Conservation (phyloP, 92 coral and sea anemone genomes). For the Meandrina meandrites region DNA sequence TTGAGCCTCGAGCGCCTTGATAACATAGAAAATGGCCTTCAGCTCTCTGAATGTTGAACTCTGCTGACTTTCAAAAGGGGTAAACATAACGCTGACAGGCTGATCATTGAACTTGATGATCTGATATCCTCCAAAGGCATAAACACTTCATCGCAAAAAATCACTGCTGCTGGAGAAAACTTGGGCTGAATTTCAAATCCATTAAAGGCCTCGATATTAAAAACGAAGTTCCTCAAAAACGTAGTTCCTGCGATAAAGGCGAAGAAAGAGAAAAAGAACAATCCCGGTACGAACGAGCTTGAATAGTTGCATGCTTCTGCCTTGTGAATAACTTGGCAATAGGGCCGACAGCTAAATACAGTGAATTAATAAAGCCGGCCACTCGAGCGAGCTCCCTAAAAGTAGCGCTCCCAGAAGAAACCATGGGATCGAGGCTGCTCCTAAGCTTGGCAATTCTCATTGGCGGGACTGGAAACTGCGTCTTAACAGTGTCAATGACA, state of each 20-base stretch:
- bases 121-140: slow-evolving; percentile 45
- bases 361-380: slow-evolving; percentile 39
- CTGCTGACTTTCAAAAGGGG: slow-evolving; percentile 9
- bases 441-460: slow-evolving; percentile 7
- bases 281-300: background rate
- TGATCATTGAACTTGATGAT: slow-evolving; percentile 7
- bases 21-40: slow-evolving; percentile 31
- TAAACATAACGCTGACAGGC: slow-evolving; percentile 34
- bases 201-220: slow-evolving; percentile 18
- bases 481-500: slow-evolving; percentile 36
- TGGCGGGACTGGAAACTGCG: slow-evolving; percentile 27
- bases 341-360: slow-evolving; percentile 40
- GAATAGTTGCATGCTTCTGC: slow-evolving; percentile 17
- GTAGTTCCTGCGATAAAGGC: slow-evolving; percentile 30
- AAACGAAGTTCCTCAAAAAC: slow-evolving; percentile 34
- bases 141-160: slow-evolving; percentile 49
- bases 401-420: slow-evolving; percentile 15
- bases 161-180: background rate
- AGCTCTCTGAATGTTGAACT: slow-evolving; percentile 39
- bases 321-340: slow-evolving; percentile 29
- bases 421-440: slow-evolving; percentile 3
- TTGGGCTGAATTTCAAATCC: slow-evolving; percentile 15
- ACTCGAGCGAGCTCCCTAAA: slow-evolving; percentile 24
- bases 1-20: slow-evolving; percentile 22
- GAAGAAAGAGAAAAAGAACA: background rate